These are phyloP conservation scores for Eupleurogrammus muticus DNA, from an alignment of 2,797 vertebrate species.

Conservation along the genomic window DNA sequence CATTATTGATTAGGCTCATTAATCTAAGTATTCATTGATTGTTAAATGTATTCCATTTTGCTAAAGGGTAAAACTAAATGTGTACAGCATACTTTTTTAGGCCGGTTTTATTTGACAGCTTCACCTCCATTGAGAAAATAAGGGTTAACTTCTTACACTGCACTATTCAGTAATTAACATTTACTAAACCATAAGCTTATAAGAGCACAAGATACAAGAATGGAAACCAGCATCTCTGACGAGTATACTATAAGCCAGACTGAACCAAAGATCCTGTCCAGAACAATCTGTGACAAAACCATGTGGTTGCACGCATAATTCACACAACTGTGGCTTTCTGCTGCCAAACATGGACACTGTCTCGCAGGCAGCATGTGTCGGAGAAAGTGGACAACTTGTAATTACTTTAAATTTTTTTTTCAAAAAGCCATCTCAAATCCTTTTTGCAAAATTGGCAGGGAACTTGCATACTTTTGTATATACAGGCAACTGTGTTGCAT, in stretches of 20 bases:
- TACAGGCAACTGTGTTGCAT: not conserved
- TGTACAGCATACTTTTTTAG: not conserved
- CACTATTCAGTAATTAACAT: not conserved
- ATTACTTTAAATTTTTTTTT: not conserved
- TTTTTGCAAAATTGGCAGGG: not conserved
- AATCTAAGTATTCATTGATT: not conserved
- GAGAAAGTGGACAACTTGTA: not conserved
- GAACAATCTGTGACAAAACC: not conserved
- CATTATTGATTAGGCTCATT: not conserved
- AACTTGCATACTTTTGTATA: not conserved
- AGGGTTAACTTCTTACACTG: not conserved
- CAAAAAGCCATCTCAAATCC: not conserved
- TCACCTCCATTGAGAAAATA: not conserved
- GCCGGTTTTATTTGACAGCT: not conserved
- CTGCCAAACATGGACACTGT: not conserved
- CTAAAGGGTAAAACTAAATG: not conserved
- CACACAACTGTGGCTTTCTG: not conserved
- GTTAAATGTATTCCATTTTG: not conserved
- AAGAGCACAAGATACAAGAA: not conserved
- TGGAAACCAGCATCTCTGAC: not conserved
- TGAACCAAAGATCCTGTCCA: slow-evolving; percentile 12
- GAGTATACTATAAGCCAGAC: not conserved
- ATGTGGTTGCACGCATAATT: not conserved
- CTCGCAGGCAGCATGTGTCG: not conserved
- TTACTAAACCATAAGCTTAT: not conserved